These are phyloP conservation scores for Sisyra terminalis DNA, from an alignment of 2,888 invertebrate genomes.

Conservation along the genomic window DNA sequence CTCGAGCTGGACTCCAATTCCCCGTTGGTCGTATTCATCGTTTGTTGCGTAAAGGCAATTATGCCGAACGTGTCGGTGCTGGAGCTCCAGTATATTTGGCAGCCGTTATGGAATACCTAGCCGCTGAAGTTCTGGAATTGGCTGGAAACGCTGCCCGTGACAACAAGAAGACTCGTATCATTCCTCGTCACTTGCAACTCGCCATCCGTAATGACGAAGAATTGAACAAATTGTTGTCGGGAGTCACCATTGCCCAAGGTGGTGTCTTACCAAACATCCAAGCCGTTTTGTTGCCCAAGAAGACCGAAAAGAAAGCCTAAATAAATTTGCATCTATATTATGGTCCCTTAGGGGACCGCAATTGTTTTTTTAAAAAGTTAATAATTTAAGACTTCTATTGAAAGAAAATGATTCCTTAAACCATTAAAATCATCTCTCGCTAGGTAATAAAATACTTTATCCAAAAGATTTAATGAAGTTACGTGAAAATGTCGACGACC, in stretches of 20 bases:
- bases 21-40: slow-evolving; percentile 44
- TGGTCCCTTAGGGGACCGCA: too few relatives aligned
- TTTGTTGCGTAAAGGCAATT: slow-evolving; percentile 41
- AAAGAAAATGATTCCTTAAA: too few relatives aligned
- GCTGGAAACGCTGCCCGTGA: slow-evolving; percentile 49
- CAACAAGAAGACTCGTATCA: slow-evolving; percentile 56
- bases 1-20: slow-evolving; percentile 38
- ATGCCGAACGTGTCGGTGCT: slow-evolving; percentile 38
- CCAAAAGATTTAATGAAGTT: too few relatives aligned
- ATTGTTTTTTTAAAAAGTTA: too few relatives aligned
- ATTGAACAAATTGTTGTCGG: slow-evolving; percentile 54
- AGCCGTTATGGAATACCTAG: slow-evolving; percentile 46
- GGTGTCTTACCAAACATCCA: slow-evolving; percentile 73
- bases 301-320: slow-evolving; percentile 25
- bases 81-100: slow-evolving; percentile 36
- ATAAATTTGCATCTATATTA: too few relatives aligned
- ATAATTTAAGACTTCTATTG: too few relatives aligned
- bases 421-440: too few relatives aligned
- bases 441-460: too few relatives aligned
- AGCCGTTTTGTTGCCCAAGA: slow-evolving; percentile 56
- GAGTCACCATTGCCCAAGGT: slow-evolving; percentile 71
- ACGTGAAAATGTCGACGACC: too few relatives aligned
- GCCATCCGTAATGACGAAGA: slow-evolving; percentile 73
- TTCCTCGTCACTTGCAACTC: slow-evolving; percentile 61
- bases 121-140: slow-evolving; percentile 52